Evolutionary conservation across 2,113 vertebrate genomes (phyloP).

Genomic region (Ochotona curzoniae): DNA sequence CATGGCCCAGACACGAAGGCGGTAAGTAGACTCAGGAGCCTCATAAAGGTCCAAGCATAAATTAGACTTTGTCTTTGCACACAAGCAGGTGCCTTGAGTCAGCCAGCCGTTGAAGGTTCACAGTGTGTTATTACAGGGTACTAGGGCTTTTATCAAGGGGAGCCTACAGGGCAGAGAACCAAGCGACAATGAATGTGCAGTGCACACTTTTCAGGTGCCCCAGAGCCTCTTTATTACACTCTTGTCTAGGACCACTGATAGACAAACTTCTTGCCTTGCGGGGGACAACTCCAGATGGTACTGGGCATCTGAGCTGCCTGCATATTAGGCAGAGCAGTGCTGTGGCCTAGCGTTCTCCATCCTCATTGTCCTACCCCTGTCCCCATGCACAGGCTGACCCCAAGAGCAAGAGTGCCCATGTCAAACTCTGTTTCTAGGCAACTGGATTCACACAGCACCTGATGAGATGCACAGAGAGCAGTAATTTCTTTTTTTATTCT

Average conservation of each 20-base stretch:
- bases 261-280: background rate
- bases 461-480: background rate
- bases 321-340: background rate
- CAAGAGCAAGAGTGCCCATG: background rate
- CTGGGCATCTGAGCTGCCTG: background rate
- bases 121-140: constrained; percentile 55
- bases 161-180: background rate
- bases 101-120: constrained; percentile 15
- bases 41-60: constrained; percentile 47
- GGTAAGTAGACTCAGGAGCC: constrained; percentile 22
- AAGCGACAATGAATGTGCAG: background rate
- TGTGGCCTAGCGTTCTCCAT: background rate
- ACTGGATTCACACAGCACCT: background rate
- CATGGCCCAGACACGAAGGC: background rate
- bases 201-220: background rate
- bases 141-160: constrained; percentile 33
- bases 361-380: background rate
- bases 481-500: background rate
- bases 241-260: too few species aligned
- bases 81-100: constrained; percentile 41
- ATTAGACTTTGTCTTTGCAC: constrained; percentile 57
- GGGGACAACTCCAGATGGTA: background rate
- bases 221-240: background rate
- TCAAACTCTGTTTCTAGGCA: background rate
- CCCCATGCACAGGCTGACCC: background rate